phyloP scores from a whole-genome alignment of 2,113 vertebrate species.

The Heterotis niloticus region DNA sequence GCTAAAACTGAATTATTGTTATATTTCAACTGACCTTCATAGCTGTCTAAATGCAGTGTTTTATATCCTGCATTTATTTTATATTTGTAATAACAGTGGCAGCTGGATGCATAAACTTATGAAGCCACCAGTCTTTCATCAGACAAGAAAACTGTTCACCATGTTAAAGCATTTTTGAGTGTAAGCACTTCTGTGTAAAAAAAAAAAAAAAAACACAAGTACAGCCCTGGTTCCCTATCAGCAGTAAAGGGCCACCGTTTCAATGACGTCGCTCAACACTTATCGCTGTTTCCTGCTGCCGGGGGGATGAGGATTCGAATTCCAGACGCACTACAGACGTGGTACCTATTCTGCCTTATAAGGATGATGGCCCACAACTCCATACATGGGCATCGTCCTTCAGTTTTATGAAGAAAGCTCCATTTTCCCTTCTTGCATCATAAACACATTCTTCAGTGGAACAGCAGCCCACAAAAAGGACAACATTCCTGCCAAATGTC shows the following conservation, averaged over 20 bases:
- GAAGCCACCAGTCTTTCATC: background rate
- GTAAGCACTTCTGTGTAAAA: background rate
- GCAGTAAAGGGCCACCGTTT: background rate
- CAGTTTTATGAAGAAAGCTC: background rate
- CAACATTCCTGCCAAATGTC: background rate
- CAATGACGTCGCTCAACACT: background rate
- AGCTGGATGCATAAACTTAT: background rate
- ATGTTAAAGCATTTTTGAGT: background rate
- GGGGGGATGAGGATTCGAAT: constrained; percentile 1
- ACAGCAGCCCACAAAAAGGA: background rate
- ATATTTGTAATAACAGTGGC: too few species aligned
- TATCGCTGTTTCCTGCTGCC: background rate
- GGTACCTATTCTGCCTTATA: constrained; percentile 24
- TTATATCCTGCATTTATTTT: too few species aligned
- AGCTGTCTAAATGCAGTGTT: too few species aligned
- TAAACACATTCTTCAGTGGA: constrained; percentile 22
- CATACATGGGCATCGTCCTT: constrained; percentile 17
- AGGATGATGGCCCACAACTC: constrained; percentile 2
- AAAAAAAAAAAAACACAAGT: background rate
- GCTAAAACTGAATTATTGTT: too few species aligned
- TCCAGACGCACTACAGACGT: background rate
- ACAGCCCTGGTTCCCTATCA: constrained; percentile 4
- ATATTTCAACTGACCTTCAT: too few species aligned
- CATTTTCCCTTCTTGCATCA: background rate
- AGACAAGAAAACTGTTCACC: background rate